Conservation (phyloP, 92 coral and sea anemone species). For the Zoanthus sociatus region DNA sequence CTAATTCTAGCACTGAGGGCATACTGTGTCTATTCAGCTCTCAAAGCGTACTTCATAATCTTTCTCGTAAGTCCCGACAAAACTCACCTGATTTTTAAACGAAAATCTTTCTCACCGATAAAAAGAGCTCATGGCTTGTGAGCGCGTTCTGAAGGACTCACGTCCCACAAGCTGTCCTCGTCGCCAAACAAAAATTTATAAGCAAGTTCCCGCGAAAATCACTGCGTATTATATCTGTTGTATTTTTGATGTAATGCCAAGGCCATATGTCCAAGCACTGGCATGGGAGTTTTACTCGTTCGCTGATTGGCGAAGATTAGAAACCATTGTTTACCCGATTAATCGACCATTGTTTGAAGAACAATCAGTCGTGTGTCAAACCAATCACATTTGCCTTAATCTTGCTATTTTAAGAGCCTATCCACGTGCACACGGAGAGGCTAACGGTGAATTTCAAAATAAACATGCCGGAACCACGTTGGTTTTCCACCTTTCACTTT, state of each 20-base stretch:
- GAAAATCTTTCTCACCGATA: slow-evolving; percentile 38
- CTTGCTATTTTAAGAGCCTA: slow-evolving; percentile 42
- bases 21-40: slow-evolving; percentile 1
- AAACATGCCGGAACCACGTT: slow-evolving; percentile 88
- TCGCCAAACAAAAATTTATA: slow-evolving; percentile 66
- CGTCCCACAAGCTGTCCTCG: slow-evolving; percentile 43
- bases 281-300: slow-evolving; percentile 28
- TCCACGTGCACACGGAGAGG: slow-evolving; percentile 74
- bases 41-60: background rate
- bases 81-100: slow-evolving; percentile 7
- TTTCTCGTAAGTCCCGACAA: slow-evolving; percentile 7
- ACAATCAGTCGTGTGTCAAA: slow-evolving; percentile 67
- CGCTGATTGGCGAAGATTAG: slow-evolving; percentile 70
- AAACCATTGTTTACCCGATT: slow-evolving; percentile 58
- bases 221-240: slow-evolving; percentile 76
- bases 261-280: slow-evolving; percentile 64
- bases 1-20: background rate
- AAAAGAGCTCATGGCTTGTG: slow-evolving; percentile 48
- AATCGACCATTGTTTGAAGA: slow-evolving; percentile 58
- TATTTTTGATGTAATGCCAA: slow-evolving; percentile 75
- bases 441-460: slow-evolving; percentile 60
- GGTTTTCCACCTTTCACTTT: slow-evolving; percentile 52
- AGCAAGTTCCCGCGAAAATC: slow-evolving; percentile 84
- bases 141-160: slow-evolving; percentile 23
- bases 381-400: slow-evolving; percentile 60